Conservation (phyloP, 1,140 invertebrate genomes). For the Cydia splendana region DNA sequence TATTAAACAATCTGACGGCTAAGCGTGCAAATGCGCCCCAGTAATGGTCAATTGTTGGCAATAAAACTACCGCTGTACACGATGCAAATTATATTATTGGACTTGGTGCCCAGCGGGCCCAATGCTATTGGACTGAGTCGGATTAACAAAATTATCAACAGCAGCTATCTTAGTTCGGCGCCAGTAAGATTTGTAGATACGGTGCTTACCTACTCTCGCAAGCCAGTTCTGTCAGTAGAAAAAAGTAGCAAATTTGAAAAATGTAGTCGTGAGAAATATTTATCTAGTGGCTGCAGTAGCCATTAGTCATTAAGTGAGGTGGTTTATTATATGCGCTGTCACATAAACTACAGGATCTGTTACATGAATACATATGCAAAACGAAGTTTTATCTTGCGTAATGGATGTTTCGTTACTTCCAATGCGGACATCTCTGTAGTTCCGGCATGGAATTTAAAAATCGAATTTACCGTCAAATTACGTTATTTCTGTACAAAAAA, state of each 20-base stretch:
- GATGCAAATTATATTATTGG: constrained; percentile 58
- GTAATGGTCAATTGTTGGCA: constrained; percentile 58
- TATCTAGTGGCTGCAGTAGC: constrained; percentile 9
- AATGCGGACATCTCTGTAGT: neutral
- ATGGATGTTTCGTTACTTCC: neutral
- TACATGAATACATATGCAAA: constrained; percentile 18
- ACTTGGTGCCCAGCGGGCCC: constrained; percentile 42
- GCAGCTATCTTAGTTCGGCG: constrained; percentile 37
- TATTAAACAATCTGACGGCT: constrained; percentile 47
- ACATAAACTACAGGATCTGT: constrained; percentile 11
- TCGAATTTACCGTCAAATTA: neutral
- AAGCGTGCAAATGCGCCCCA: constrained; percentile 49
- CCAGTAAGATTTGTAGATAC: constrained; percentile 24
- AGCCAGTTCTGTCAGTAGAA: too few species aligned
- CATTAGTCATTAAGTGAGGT: constrained; percentile 26
- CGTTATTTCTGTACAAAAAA: neutral
- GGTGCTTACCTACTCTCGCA: neutral
- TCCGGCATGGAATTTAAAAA: constrained; percentile 1
- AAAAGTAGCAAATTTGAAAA: too few species aligned
- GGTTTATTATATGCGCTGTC: constrained; percentile 19
- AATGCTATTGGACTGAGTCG: constrained; percentile 37
- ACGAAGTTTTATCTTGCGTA: constrained; percentile 10
- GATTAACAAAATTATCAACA: constrained; percentile 50
- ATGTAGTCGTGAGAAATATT: neutral
- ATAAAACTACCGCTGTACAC: constrained; percentile 54